Evolutionary conservation across 2,888 invertebrate species (phyloP).

Genomic region (Heliconius aoede): DNA sequence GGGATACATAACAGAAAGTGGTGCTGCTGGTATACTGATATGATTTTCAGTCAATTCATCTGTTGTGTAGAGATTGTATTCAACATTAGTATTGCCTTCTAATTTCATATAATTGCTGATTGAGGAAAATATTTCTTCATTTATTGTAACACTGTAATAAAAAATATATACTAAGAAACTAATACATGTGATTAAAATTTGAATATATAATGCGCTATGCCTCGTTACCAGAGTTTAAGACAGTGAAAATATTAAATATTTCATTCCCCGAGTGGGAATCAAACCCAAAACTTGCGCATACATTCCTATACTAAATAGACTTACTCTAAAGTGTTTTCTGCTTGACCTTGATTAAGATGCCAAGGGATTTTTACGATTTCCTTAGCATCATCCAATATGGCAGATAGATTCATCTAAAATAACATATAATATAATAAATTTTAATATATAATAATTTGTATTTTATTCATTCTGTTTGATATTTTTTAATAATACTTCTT

Average conservation of each 20-base stretch:
- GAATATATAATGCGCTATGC: no score
- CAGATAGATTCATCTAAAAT: slow-evolving; percentile 65
- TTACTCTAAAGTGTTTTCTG: slow-evolving; percentile 65
- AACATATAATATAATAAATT: no score
- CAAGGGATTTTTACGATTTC: slow-evolving; percentile 63
- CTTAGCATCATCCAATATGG: slow-evolving; percentile 65
- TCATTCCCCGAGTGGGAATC: no score
- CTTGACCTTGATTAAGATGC: slow-evolving; percentile 65
- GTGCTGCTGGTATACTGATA: slow-evolving; percentile 72
- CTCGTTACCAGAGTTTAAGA: no score
- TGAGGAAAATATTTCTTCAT: slow-evolving; percentile 66
- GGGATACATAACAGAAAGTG: slow-evolving; percentile 64
- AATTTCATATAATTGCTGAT: slow-evolving; percentile 73
- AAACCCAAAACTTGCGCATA: no score
- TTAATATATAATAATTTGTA: not conserved
- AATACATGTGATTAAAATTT: no score
- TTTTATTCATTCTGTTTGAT: no score
- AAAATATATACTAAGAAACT: not conserved
- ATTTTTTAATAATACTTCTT: no score
- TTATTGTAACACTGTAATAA: slow-evolving; percentile 66
- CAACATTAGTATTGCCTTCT: slow-evolving; percentile 61
- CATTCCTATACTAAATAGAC: slow-evolving; percentile 42
- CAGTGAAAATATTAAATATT: no score
- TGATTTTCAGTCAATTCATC: slow-evolving; percentile 63
- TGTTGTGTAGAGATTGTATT: slow-evolving; percentile 63